Base-by-base conservation (phyloP, 2,888 invertebrate genomes). In the Blastobasis lacticolella region DNA sequence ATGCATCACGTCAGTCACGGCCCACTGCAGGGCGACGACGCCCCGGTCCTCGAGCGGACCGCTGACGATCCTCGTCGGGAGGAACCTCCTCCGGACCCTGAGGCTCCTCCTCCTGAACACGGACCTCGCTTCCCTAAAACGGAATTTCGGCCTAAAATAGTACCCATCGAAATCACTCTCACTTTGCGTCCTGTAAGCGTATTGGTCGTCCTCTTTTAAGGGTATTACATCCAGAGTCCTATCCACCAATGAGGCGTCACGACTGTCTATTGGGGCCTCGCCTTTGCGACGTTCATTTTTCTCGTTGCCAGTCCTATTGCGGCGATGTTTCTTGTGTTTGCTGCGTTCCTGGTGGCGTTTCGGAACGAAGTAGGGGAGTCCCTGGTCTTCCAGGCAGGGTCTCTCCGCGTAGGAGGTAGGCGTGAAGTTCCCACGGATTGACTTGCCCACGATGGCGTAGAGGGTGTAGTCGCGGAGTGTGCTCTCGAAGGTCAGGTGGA, bases 371-470 rank as follows among this genome's bases (percentile, higher is more conserved):
- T 80, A 81, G 0, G 85, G 85, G 5, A 71, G 55, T 2, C 73
- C 61, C 36, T 76, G 71, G 48, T 79, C 77, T 54, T 77, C 78
- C 37, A 68, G 60, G 66, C 87, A 88, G 1, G 86, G 73, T 23
- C 73, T 68, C 50, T 88, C 87, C 0, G 71, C 57, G 59, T 65
- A 67, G 48, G 73, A 69, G 46, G 82, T 85, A 0, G 86, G 86
- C 0, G 88, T 87, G 69, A 88, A 87, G 75, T 87, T 87, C 23
- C 88, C 87, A 4, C 77, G 63, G 59, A 82, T 72, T 62, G 71
- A 75, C 64, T 71, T 75, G 51, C 78, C 80, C 38, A 87, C 77
- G 42, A 81, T 69, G 0, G 84, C 77, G 63, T 85, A 80, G 37
- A 88, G 75, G 1, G 77, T 81, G 71, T 82, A 87, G 69, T 87